Base-by-base conservation (phyloP, 2,888 invertebrate species). In the Sarcophaga subvicina region DNA sequence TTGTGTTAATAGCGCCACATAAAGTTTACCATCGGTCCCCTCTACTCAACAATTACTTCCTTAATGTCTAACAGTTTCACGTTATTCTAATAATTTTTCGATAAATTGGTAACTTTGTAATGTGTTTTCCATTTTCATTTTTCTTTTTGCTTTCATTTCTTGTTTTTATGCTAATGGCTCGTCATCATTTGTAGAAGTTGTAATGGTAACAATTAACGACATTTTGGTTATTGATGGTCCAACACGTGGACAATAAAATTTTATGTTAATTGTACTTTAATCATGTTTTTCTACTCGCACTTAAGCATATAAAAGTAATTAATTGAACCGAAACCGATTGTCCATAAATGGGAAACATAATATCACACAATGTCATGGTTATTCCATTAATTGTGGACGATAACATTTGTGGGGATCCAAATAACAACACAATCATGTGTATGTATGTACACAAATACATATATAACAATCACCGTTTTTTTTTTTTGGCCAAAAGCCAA, bases 161-260 rank as follows among this genome's bases (percentile, higher is more conserved):
- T 37, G 37, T 37, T 37, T 37, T 37, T 45, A 71, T 69, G 67
- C 45, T 72, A 60, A 70, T 80, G 22, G 72, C n/a, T 70, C 25
- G 45, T 45, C 20, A n/a, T 22, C 20, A 66, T 66, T 71, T 45
- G 14, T 75, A 67, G 64, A 54, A 64, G 70, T 66, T 75, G 78
- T 63, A 66, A 79, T 83, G 64, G 70, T 75, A 69, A 82, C 60
- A 71, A 66, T 66, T 70, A 82, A 82, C 76, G 63, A 62, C 22
- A 22, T 62, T 37, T n/a, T 67, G 45, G 54, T 54, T 54, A 54
- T 54, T 12, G 63, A 78, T 20, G 22, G 12, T 79, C 45, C 75
- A 79, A 86, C 62, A 76, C 71, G 79, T 82, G 75, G 37, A 73
- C 81, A 82, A 75, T 85, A 79, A 79, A 85, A 82, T 27, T 79